phyloP scores from a whole-genome alignment of 2,113 vertebrate species.

The Oryzias javanicus region DNA sequence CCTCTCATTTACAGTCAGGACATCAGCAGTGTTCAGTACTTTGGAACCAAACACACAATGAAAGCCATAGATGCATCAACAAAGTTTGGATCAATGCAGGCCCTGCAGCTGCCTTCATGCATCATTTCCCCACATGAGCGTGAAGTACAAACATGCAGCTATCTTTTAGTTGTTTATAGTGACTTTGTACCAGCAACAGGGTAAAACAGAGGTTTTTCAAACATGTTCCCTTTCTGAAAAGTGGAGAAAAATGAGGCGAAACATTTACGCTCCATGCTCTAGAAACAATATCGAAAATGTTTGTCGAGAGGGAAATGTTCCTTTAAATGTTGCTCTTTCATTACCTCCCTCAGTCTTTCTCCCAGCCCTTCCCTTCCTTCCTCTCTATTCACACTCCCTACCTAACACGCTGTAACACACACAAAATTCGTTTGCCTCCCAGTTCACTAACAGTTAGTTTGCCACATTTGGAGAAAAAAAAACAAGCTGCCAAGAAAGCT shows the following conservation, averaged over 20 bases:
- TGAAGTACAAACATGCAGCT: no score
- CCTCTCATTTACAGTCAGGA: constrained; percentile 6
- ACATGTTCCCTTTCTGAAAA: constrained; percentile 25
- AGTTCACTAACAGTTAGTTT: constrained; percentile 61
- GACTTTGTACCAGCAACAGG: no score
- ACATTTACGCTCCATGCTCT: constrained; percentile 56
- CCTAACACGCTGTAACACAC: constrained; percentile 7
- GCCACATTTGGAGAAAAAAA: constrained; percentile 52
- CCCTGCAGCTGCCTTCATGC: constrained; percentile 29
- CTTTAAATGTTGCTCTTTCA: constrained; percentile 63
- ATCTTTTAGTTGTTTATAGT: no score
- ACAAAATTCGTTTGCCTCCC: constrained; percentile 31
- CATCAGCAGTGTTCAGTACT: constrained; percentile 51
- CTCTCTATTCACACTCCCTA: neutral
- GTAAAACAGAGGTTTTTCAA: no score
- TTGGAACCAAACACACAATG: constrained; percentile 17
- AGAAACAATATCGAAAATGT: constrained; percentile 65
- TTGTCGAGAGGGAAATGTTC: constrained; percentile 58
- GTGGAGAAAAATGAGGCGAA: constrained; percentile 20
- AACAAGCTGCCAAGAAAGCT: constrained; percentile 56
- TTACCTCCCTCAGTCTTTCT: constrained; percentile 25
- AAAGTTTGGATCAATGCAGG: constrained; percentile 47
- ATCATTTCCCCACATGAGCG: constrained; percentile 5
- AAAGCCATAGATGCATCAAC: constrained; percentile 18
- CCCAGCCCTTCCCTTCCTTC: constrained; percentile 19